Percentiles rank a stretch among this genome's conserved stretches.
Evolutionary conservation across 2,113 vertebrate species (phyloP).

Genomic region (Dicaeum eximium): DNA sequence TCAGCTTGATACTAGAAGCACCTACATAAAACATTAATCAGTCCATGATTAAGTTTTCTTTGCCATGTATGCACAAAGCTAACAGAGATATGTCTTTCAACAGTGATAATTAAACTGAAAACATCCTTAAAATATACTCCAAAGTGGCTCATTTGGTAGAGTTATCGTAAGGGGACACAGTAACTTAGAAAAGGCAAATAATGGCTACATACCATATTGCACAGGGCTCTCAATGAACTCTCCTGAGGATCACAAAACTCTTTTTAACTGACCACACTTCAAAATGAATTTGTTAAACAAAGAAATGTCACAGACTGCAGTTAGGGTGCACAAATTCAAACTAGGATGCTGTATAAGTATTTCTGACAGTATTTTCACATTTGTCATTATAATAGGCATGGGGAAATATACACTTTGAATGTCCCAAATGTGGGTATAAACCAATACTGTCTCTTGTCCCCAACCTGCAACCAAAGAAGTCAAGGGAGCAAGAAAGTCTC

Average conservation of each 20-base stretch:
- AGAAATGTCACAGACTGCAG: not conserved
- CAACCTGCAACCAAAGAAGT: not conserved
- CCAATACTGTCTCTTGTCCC: not conserved
- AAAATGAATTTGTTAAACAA: not conserved
- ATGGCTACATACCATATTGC: not conserved
- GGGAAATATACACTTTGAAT: not conserved
- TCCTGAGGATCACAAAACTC: not conserved
- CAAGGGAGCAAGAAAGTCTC: accelerated
- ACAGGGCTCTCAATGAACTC: not conserved
- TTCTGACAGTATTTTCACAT: not conserved
- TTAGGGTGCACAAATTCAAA: not conserved
- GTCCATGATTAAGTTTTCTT: not conserved
- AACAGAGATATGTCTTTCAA: not conserved
- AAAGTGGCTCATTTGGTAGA: not conserved
- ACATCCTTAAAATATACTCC: not conserved
- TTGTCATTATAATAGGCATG: not conserved
- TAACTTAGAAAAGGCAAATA: not conserved
- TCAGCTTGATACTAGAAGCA: not conserved
- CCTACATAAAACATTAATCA: not conserved
- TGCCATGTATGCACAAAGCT: not conserved
- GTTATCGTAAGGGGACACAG: not conserved
- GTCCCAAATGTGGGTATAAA: not conserved
- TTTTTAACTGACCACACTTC: not conserved
- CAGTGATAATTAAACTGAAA: conserved; percentile 30
- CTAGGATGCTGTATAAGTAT: not conserved